Conservation (phyloP, 1,140 invertebrate genomes). For the Drosophila arizonae region DNA sequence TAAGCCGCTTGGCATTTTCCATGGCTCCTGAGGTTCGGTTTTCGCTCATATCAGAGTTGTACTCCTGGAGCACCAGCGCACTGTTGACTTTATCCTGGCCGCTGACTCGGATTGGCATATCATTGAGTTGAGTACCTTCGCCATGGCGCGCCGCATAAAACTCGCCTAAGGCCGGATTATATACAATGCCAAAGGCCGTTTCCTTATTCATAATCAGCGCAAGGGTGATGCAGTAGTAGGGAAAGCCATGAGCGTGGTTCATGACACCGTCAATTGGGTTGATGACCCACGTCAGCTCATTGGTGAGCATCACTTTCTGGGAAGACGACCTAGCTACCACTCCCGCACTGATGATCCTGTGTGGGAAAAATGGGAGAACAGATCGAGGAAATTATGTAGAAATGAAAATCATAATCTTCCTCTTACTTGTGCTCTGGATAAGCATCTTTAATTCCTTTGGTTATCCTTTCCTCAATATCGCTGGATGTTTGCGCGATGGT, state of each 20-base stretch:
- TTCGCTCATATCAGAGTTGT: slow-evolving; percentile 85
- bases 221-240: slow-evolving; percentile 91
- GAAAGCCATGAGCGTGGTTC: slow-evolving; percentile 94
- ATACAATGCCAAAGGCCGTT: slow-evolving; percentile 91
- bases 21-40: slow-evolving; percentile 88
- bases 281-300: slow-evolving; percentile 98
- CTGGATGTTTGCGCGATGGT: slow-evolving; percentile 26
- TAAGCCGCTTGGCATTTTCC: slow-evolving; percentile 89
- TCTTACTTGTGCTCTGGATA: slow-evolving; percentile 62
- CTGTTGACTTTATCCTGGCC: slow-evolving; percentile 18
- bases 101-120: slow-evolving; percentile 27
- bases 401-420: neutral
- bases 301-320: slow-evolving; percentile 87
- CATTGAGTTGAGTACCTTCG: slow-evolving; percentile 49
- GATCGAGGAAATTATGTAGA: neutral
- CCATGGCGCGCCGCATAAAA: slow-evolving; percentile 47
- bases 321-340: slow-evolving; percentile 84
- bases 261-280: slow-evolving; percentile 95
- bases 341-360: slow-evolving; percentile 98
- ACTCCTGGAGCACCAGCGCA: slow-evolving; percentile 58
- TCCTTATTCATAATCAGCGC: slow-evolving; percentile 88
- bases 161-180: slow-evolving; percentile 93
- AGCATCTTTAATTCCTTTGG: slow-evolving; percentile 29
- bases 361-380: neutral
- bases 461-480: slow-evolving; percentile 47